phyloP scores from a whole-genome alignment of 1,140 invertebrate species.

The Scaptomyza hsui region DNA sequence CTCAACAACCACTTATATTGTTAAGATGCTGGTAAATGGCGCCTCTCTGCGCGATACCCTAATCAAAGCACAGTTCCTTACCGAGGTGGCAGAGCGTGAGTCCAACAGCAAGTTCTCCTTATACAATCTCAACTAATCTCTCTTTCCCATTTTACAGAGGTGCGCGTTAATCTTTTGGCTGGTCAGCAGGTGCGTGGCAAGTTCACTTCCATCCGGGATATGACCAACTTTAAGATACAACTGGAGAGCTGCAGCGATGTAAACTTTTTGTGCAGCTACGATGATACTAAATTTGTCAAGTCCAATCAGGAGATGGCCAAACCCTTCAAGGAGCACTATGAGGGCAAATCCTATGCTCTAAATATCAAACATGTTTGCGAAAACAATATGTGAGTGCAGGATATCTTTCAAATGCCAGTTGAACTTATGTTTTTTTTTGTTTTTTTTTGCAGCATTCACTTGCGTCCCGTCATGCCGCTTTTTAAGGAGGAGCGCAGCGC shows the following conservation, averaged over 20 bases:
- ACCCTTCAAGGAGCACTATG: conserved; percentile 73
- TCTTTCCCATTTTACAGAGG: conserved; percentile 42
- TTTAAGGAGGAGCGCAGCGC: conserved; percentile 67
- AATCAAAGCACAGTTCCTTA: conserved; percentile 61
- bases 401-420: not conserved
- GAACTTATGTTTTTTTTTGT: not conserved
- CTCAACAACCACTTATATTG: conserved; percentile 38
- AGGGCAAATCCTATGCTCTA: conserved; percentile 72
- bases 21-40: conserved; percentile 72
- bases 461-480: conserved; percentile 75
- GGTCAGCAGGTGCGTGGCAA: conserved; percentile 78
- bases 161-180: conserved; percentile 63
- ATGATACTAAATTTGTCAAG: conserved; percentile 78
- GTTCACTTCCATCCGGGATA: conserved; percentile 70
- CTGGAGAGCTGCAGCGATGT: conserved; percentile 65
- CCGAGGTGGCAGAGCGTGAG: conserved; percentile 63
- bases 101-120: not conserved
- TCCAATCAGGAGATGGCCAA: conserved; percentile 71
- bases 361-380: conserved; percentile 78
- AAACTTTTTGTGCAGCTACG: conserved; percentile 71
- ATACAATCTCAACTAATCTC: not conserved
- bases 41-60: conserved; percentile 59
- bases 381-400: conserved; percentile 73
- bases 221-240: conserved; percentile 76
- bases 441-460: conserved; percentile 51